Base-by-base conservation (phyloP, 2,888 invertebrate species). In the Drosophila incognita region DNA sequence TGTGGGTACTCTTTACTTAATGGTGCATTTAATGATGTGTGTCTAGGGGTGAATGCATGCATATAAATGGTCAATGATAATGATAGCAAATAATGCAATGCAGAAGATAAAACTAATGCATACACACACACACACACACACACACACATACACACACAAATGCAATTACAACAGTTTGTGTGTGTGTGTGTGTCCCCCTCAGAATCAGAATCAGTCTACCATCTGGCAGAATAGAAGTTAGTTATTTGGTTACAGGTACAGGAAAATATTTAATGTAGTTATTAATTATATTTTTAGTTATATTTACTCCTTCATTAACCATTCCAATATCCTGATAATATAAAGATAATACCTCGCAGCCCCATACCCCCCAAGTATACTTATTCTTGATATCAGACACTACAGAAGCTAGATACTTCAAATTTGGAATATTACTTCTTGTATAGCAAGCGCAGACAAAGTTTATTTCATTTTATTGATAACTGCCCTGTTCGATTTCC, bases 11-110 rank as follows among this genome's bases (percentile, higher is more conserved):
- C 49, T 35, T 2, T 27, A 49, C 53, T 54, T 76, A 78, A 78
- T 71, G 67, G 64, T 65, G 81, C 68, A 60, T n/a, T 69, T 79
- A 79, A 81, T 76, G 81, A 78, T 78, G 78, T 81, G 73, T 78
- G 53, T 64, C 53, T 64, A 76, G 72, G 66, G 61, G 54, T 48
- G 46, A 64, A 56, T 59, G 60, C 42, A 51, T 62, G 53, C 42
- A 57, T 57, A 42, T 40, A 57, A 58, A 62, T 49, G 54, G 53
- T 48, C 63, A 29, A 48, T 73, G 73, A 81, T 76, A 69, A 78
- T 81, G 66, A 69, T 56, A 57, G 67, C 59, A 81, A 76, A 78
- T 80, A 70, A 27, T 57, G n/a, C 58, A 38, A 42, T 27, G 15
- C 27, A 27, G 13, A 36, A 59, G 69, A 69, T 46, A 59, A 46